Conservation (phyloP, 2,888 invertebrate genomes). For the Tinea pellionella region DNA sequence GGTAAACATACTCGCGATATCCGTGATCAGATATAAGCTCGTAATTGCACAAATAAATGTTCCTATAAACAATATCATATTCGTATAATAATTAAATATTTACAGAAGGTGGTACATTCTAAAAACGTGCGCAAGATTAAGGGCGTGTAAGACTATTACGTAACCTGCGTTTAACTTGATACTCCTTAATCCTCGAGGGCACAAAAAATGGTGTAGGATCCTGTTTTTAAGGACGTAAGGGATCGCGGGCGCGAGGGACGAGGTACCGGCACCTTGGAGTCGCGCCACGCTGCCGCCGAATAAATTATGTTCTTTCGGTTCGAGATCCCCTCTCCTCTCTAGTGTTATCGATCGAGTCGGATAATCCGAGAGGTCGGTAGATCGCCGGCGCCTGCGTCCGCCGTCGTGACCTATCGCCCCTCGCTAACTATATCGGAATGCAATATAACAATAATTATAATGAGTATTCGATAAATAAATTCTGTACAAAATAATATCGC, state of each 20-base stretch:
- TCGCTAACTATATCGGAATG: conserved; percentile 32
- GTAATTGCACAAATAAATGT: too few species aligned
- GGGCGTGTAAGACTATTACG: conserved; percentile 61
- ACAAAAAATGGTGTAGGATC: conserved; percentile 48
- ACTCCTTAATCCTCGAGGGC: conserved; percentile 43
- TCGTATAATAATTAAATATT: neutral
- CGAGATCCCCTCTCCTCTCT: conserved; percentile 20
- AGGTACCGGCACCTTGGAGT: conserved; percentile 42
- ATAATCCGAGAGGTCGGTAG: conserved; percentile 59
- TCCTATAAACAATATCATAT: too few species aligned
- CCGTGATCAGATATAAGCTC: too few species aligned
- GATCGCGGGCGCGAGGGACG: conserved; percentile 25
- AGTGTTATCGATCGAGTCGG: conserved; percentile 51
- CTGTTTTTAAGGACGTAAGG: conserved; percentile 33
- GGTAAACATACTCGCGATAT: neutral
- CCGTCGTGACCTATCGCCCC: conserved; percentile 42
- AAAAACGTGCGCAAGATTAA: conserved; percentile 35
- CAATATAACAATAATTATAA: conserved; percentile 52
- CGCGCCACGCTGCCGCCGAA: conserved; percentile 67
- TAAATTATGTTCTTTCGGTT: conserved; percentile 56
- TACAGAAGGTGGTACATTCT: neutral
- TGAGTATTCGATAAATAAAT: conserved; percentile 14
- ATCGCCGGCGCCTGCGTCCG: conserved; percentile 39
- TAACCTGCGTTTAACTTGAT: conserved; percentile 60
- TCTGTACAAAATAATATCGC: too few species aligned